These are phyloP conservation scores for Orthonevra nobilis DNA, from an alignment of 2,888 invertebrate species.

Conservation along the genomic window DNA sequence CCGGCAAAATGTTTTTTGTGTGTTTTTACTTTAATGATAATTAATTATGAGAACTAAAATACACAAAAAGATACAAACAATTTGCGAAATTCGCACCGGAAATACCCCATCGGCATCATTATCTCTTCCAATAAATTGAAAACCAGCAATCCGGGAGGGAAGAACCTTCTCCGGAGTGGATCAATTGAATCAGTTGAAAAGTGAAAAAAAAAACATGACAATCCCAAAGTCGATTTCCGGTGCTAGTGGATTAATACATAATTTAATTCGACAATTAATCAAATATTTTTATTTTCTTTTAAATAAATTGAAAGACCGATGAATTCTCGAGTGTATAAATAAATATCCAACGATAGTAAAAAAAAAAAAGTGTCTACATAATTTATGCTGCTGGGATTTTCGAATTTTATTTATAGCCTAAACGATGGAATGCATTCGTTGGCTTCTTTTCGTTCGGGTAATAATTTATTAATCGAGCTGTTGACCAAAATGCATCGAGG, in stretches of 20 bases:
- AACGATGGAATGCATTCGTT: background rate
- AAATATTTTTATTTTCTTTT: constrained; percentile 15
- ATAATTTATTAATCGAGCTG: background rate
- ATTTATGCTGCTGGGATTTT: background rate
- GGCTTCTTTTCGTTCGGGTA: background rate
- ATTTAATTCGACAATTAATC: constrained; percentile 13
- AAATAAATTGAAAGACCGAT: constrained; percentile 16
- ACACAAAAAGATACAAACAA: constrained; percentile 11
- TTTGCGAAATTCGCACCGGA: too few species aligned
- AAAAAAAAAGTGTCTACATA: background rate
- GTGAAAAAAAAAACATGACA: constrained; percentile 14
- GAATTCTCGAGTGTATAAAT: constrained; percentile 5
- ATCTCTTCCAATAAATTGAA: constrained; percentile 18
- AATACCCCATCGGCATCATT: constrained; percentile 30
- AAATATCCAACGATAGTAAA: constrained; percentile 11
- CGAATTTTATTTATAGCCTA: background rate
- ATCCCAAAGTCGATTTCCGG: too few species aligned
- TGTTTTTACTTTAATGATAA: constrained; percentile 15
- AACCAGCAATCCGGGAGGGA: background rate
- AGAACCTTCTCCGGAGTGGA: background rate
- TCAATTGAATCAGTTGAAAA: constrained; percentile 40
- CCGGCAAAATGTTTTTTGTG: too few species aligned
- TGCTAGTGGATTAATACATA: too few species aligned
- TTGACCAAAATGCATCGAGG: too few species aligned
- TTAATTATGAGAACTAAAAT: constrained; percentile 19